Percentiles rank a stretch among this genome's conserved stretches.
phyloP scores from a whole-genome alignment of 2,888 invertebrate genomes.

The Seira ritae region DNA sequence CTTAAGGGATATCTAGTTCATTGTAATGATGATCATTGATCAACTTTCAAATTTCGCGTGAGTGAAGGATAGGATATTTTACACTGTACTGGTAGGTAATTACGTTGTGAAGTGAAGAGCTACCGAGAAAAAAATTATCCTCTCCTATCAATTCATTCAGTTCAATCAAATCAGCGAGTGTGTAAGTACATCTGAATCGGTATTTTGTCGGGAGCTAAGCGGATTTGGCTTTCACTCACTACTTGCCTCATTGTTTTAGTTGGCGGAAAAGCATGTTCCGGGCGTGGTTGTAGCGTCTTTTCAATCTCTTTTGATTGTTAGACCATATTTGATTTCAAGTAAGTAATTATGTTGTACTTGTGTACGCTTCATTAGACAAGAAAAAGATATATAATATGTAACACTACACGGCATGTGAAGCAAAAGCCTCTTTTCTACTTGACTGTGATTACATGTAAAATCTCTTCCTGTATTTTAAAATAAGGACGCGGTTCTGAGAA shows the following conservation, averaged over 20 bases:
- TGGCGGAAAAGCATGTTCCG: background rate
- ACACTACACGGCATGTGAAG: background rate
- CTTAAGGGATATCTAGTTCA: too few species aligned
- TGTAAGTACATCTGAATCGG: too few species aligned
- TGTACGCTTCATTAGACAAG: background rate
- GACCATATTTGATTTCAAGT: slow-evolving; percentile 3
- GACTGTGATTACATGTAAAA: background rate
- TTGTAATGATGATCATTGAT: background rate
- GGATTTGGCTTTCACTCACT: background rate
- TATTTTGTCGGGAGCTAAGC: background rate
- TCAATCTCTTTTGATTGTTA: background rate
- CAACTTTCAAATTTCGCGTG: background rate
- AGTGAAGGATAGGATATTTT: too few species aligned
- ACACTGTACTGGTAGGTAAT: background rate
- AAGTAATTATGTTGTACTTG: background rate
- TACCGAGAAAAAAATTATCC: background rate
- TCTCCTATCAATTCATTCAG: background rate
- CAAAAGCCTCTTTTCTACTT: background rate
- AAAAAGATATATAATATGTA: background rate
- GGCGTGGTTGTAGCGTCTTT: too few species aligned
- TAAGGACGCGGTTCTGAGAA: background rate
- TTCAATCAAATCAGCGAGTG: too few species aligned
- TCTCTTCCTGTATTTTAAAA: background rate
- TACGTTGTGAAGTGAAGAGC: background rate
- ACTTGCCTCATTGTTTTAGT: background rate